A percentile compares a stretch with the other conserved stretches of the same genome.
Conservation (phyloP, 2,113 vertebrate genomes). For the Blennius ocellaris region DNA sequence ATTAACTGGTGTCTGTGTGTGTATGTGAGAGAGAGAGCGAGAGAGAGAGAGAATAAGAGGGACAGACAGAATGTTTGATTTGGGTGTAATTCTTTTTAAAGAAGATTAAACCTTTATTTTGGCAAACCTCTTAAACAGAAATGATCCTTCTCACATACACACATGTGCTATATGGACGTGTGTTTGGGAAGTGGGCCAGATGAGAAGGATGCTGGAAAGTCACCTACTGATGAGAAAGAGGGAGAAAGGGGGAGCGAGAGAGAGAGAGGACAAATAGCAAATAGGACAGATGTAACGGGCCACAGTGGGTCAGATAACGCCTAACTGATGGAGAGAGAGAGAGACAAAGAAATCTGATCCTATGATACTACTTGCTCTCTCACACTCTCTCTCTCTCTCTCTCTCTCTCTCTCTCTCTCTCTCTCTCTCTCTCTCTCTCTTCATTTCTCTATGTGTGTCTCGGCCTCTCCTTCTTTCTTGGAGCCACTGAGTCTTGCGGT, state of each 20-base stretch:
- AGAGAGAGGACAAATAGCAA: conserved; percentile 26
- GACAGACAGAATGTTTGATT: conserved; percentile 3
- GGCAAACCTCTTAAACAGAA: conserved; percentile 66
- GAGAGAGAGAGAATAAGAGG: conserved; percentile 13
- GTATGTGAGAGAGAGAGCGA: conserved; percentile 8
- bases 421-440: neutral
- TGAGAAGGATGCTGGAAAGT: conserved; percentile 53
- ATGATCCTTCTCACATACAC: conserved; percentile 60
- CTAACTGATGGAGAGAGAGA: conserved; percentile 59
- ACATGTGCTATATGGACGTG: conserved; percentile 34
- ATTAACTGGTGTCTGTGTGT: conserved; percentile 54
- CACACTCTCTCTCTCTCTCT: conserved; percentile 3
- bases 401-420: conserved; percentile 15
- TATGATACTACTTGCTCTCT: conserved; percentile 29
- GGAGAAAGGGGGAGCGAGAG: conserved; percentile 11
- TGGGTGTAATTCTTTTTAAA: conserved; percentile 67
- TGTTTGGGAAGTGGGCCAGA: conserved; percentile 52
- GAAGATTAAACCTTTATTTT: conserved; percentile 74
- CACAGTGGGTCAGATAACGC: conserved; percentile 72
- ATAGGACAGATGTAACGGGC: conserved; percentile 67
- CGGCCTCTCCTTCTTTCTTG: conserved; percentile 15
- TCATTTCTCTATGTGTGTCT: conserved; percentile 11
- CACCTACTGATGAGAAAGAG: conserved; percentile 21
- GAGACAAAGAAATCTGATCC: conserved; percentile 60
- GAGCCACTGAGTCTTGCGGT: conserved; percentile 62